Percentiles rank a stretch among this genome's conserved stretches.
Evolutionary conservation across 2,888 invertebrate genomes (phyloP).

Genomic region (Troides oblongomaculatus): DNA sequence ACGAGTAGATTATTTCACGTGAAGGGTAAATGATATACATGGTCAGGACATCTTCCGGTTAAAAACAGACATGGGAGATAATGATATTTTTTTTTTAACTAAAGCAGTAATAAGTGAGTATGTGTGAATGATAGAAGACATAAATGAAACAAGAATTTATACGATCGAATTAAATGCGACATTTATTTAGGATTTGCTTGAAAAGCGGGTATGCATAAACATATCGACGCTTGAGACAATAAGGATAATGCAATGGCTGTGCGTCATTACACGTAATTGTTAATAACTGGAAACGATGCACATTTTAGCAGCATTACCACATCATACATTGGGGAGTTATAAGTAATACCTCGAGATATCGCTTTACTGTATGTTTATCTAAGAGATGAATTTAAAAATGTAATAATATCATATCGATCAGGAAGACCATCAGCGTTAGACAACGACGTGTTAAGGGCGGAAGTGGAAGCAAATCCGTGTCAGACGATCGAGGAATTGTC

Average conservation of each 20-base stretch:
- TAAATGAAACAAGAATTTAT: slow-evolving; percentile 18
- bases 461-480: too few relatives aligned
- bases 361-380: neutral
- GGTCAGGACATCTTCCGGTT: too few relatives aligned
- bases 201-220: slow-evolving; percentile 24
- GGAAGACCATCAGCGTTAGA: too few relatives aligned
- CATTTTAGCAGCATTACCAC: neutral
- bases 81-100: slow-evolving; percentile 3
- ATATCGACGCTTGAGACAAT: slow-evolving; percentile 19
- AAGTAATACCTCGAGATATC: neutral
- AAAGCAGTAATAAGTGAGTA: neutral
- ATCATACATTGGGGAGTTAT: neutral
- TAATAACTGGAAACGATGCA: slow-evolving; percentile 13
- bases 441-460: too few relatives aligned
- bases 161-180: slow-evolving; percentile 14
- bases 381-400: neutral
- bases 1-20: too few relatives aligned
- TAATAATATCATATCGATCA: too few relatives aligned
- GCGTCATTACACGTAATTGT: slow-evolving; percentile 19
- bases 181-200: slow-evolving; percentile 11
- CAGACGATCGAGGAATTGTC: too few relatives aligned
- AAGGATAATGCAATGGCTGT: slow-evolving; percentile 25
- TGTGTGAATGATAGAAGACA: neutral
- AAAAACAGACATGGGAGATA: neutral
- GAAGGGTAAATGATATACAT: too few relatives aligned